phyloP scores from a whole-genome alignment of 2,888 invertebrate genomes.

The Eilema sororculum region DNA sequence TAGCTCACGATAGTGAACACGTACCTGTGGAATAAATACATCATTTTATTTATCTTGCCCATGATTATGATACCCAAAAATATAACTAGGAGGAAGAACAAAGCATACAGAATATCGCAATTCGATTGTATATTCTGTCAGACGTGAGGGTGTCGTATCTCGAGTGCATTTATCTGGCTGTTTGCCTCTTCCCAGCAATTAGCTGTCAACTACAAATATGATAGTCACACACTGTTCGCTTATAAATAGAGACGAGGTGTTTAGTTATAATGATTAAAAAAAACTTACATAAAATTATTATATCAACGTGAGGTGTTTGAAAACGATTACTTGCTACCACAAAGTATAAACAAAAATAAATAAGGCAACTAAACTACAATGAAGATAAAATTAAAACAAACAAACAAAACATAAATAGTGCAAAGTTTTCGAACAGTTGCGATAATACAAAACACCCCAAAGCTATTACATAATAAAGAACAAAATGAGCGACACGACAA shows the following conservation, averaged over 20 bases:
- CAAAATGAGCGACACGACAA: slow-evolving; percentile 68
- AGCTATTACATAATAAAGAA: slow-evolving; percentile 53
- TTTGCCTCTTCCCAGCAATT: background rate
- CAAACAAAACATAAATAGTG: slow-evolving; percentile 65
- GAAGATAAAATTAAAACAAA: slow-evolving; percentile 45
- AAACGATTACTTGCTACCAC: slow-evolving; percentile 18
- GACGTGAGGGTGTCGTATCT: background rate
- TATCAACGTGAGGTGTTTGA: slow-evolving; percentile 7
- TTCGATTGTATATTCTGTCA: background rate
- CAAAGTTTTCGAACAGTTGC: slow-evolving; percentile 89
- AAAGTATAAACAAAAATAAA: slow-evolving; percentile 17
- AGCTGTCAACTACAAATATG: background rate
- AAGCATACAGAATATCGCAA: background rate
- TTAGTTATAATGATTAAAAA: background rate
- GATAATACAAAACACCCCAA: slow-evolving; percentile 75
- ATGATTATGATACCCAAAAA: slow-evolving; percentile 19
- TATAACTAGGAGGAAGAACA: background rate
- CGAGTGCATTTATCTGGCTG: background rate
- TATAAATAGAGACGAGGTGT: background rate
- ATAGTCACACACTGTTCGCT: slow-evolving; percentile 11
- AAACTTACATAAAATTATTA: too few species aligned
- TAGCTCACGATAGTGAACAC: slow-evolving; percentile 98
- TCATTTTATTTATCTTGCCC: background rate
- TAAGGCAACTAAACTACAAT: slow-evolving; percentile 36
- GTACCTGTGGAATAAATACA: slow-evolving; percentile 90